Evolutionary conservation across 2,888 invertebrate species (phyloP), one percentile per base, ranked within the genome.

Genomic region (Tyria jacobaeae): DNA sequence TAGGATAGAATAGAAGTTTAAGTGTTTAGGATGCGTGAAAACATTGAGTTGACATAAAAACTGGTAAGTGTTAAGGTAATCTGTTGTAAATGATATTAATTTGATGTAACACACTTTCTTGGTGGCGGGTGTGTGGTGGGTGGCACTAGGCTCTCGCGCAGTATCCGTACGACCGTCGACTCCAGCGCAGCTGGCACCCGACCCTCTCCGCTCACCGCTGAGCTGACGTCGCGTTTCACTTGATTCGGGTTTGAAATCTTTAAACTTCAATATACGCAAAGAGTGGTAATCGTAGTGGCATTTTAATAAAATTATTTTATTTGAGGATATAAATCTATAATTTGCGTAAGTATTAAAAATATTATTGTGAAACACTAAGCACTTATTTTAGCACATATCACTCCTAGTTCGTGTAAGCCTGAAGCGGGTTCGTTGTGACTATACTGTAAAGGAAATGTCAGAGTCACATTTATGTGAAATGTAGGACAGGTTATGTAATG

Each of bases 11-110:
- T n/a, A n/a, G n/a, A n/a, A 41, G 56, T 52, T 56, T 10, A 21
- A 25, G 25, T 14, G 9, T 41, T 50, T 15, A 41, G 24, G 35
- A 55, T 68, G 66, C 67, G 70, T 69, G 61, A 65, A 65, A 66
- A 68, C 50, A 21, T 21, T 39, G 25, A 39, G 75, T 86, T 84
- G 84, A 84, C 84, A 86, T 86, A 87, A 85, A 83, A 84, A 78
- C 79, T 85, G 79, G 83, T 78, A 87, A 86, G 86, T 86, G 86
- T 85, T 89, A 85, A 83, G 83, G 84, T 83, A 82, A 83, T 82
- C 80, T 81, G 82, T 80, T 81, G 87, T 88, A 89, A 90, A 88
- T 90, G 89, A 89, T 88, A 89, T 89, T 89, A 89, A 89, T 88
- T 87, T 84, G 87, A 83, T 82, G 83, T 83, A 85, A 83, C 84